Percentiles rank a stretch among this genome's conserved stretches.
Evolutionary conservation across 2,113 vertebrate genomes (phyloP).

Genomic region (Chaetodon auriga): DNA sequence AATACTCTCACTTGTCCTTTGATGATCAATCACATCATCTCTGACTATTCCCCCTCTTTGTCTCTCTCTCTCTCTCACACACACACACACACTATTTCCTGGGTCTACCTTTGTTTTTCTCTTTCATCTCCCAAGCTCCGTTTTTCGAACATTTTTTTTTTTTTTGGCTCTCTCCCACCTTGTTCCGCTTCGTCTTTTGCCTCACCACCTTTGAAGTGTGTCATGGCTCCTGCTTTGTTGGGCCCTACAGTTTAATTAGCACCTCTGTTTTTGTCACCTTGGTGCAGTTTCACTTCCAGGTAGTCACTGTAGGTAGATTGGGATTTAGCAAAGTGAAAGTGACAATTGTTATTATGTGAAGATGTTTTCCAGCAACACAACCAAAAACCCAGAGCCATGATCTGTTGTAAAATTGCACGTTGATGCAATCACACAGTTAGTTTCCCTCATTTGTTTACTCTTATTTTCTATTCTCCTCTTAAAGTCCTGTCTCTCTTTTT

Average conservation of each 20-base stretch:
- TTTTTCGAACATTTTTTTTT: conserved; percentile 5
- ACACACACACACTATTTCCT: conserved; percentile 22
- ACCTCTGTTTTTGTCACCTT: conserved; percentile 49
- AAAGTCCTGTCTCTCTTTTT: neutral
- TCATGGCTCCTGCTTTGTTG: conserved; percentile 46
- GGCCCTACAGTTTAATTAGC: conserved; percentile 62
- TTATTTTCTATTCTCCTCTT: neutral
- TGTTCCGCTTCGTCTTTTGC: conserved; percentile 21
- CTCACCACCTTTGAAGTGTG: conserved; percentile 55
- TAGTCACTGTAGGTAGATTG: conserved; percentile 7
- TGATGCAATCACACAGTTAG: neutral
- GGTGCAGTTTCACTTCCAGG: conserved; percentile 29
- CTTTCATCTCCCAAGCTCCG: conserved; percentile 55
- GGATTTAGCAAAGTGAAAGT: conserved; percentile 26
- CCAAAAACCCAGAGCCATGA: neutral
- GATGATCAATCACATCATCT: conserved; percentile 65
- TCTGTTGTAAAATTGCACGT: neutral
- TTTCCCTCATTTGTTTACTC: neutral
- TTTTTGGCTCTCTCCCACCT: conserved; percentile 4
- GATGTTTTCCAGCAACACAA: neutral
- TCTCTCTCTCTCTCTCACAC: neutral
- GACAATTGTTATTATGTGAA: conserved; percentile 1
- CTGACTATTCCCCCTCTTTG: conserved; percentile 9
- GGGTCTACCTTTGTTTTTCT: conserved; percentile 47
- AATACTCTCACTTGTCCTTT: conserved; percentile 65